Evolutionary conservation across 2,888 invertebrate species (phyloP).

Genomic region (Epicampocera succincta): DNA sequence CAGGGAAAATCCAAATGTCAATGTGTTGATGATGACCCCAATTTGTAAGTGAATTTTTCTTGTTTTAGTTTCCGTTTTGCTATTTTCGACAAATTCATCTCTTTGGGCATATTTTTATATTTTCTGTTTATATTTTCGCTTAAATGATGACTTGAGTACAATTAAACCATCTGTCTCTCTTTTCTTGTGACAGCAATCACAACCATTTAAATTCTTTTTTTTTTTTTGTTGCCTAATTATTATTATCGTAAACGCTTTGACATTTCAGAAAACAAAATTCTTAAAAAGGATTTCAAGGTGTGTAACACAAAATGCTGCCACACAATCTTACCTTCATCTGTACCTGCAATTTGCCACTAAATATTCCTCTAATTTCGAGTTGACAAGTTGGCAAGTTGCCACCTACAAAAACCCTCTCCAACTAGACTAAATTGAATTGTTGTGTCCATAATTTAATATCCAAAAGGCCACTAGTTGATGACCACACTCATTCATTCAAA

Average conservation of each 20-base stretch:
- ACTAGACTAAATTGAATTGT: no score
- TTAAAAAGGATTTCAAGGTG: conserved; percentile 8
- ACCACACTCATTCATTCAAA: background rate
- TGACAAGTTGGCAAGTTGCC: no score
- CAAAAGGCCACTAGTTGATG: conserved; percentile 8
- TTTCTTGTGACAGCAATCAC: conserved; percentile 12
- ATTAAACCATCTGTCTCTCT: conserved; percentile 30
- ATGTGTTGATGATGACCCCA: conserved; percentile 62
- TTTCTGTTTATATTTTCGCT: background rate
- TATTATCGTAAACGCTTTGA: conserved; percentile 18
- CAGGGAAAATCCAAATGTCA: background rate
- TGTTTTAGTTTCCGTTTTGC: background rate
- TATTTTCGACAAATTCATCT: conserved; percentile 13
- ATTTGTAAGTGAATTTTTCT: conserved; percentile 52
- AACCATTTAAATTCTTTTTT: conserved; percentile 21
- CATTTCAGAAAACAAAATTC: conserved; percentile 13
- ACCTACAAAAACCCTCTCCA: no score
- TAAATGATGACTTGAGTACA: background rate
- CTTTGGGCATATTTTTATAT: conserved; percentile 14
- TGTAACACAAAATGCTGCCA: background rate
- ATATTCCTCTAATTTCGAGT: no score
- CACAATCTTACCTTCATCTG: background rate
- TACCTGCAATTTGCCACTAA: no score
- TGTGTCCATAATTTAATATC: background rate
- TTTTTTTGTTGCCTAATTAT: no score